Evolutionary conservation across 2,113 vertebrate species (phyloP).

Genomic region (Miniopterus natalensis): DNA sequence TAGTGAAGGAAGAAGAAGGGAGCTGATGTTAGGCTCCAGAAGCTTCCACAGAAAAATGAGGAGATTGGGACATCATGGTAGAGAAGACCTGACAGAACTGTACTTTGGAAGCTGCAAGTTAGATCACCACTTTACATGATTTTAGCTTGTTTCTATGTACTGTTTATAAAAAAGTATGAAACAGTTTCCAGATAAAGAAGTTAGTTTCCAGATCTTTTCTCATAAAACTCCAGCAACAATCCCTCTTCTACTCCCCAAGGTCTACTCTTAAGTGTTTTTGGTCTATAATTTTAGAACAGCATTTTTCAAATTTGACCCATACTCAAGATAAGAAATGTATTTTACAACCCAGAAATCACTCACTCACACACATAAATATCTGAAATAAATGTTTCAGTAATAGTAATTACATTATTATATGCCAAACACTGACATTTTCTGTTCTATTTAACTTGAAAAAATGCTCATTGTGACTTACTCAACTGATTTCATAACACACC

Average conservation of each 20-base stretch:
- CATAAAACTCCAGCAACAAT: not conserved
- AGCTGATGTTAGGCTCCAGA: not conserved
- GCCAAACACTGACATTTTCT: not conserved
- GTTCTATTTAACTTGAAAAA: not conserved
- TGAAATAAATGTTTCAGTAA: slow-evolving; percentile 40
- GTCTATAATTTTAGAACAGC: not conserved
- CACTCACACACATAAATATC: not conserved
- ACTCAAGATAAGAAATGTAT: slow-evolving; percentile 44
- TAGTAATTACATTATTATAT: slow-evolving; percentile 16
- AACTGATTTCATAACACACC: not conserved
- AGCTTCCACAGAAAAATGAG: not conserved
- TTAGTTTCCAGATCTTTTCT: not conserved
- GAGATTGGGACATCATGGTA: not conserved
- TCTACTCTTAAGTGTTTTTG: not conserved
- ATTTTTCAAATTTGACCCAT: slow-evolving; percentile 7
- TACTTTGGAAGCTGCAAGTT: slow-evolving; percentile 1
- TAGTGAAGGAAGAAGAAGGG: not conserved
- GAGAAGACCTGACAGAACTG: not conserved
- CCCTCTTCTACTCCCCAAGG: not conserved
- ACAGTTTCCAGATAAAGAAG: not conserved
- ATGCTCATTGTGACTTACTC: not conserved
- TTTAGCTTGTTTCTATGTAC: slow-evolving; percentile 16
- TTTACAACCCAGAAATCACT: slow-evolving; percentile 43
- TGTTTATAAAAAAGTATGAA: not conserved
- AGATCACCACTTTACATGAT: not conserved